Conservation (phyloP, 2,888 invertebrate species). For the Drosophila meridionalis region DNA sequence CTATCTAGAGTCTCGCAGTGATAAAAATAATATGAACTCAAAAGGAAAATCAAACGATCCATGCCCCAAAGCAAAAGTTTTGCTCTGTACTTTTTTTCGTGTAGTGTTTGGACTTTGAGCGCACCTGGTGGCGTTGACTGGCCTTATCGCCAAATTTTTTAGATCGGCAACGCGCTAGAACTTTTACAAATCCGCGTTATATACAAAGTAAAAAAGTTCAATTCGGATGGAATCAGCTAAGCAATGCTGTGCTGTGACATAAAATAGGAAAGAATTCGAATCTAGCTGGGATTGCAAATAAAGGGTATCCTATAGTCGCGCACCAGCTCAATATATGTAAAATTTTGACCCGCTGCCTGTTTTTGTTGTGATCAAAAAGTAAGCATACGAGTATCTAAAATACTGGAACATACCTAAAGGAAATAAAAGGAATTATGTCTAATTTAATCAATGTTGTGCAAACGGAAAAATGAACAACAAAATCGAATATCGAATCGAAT, state of each 20-base stretch:
- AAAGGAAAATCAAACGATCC: neutral
- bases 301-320: neutral
- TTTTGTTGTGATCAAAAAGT: neutral
- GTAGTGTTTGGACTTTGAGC: constrained; percentile 39
- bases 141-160: constrained; percentile 34
- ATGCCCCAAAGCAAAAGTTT: neutral
- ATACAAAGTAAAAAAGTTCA: neutral
- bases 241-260: neutral
- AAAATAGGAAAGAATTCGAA: neutral
- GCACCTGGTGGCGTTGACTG: constrained; percentile 13
- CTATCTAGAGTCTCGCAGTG: neutral
- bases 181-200: neutral
- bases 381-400: too few species aligned
- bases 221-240: neutral
- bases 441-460: too few species aligned
- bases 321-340: neutral
- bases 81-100: neutral
- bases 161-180: neutral
- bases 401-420: too few species aligned
- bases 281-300: neutral
- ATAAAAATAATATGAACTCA: neutral
- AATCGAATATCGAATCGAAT: too few species aligned
- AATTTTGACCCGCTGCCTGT: neutral
- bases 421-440: too few species aligned
- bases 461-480: too few species aligned